Percentiles rank a stretch among this genome's conserved stretches.
Conservation (phyloP, 2,888 invertebrate species). For the Opisthograptis luteolata region DNA sequence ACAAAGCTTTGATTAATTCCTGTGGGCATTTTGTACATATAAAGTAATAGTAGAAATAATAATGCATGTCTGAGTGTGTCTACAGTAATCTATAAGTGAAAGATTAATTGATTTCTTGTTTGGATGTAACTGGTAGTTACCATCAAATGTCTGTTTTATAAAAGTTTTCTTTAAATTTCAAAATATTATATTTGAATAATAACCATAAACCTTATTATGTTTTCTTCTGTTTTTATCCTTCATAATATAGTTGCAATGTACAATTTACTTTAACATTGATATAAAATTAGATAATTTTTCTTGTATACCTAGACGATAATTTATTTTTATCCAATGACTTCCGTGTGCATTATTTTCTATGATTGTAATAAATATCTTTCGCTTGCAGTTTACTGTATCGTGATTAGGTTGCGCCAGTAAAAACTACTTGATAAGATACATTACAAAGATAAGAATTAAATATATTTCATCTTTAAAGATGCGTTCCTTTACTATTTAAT, state of each 20-base stretch:
- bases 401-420: conserved; percentile 65
- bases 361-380: background rate
- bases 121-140: no score
- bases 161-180: background rate
- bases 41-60: conserved; percentile 1
- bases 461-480: conserved; percentile 43
- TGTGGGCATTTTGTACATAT: conserved; percentile 10
- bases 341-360: background rate
- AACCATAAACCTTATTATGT: conserved; percentile 10
- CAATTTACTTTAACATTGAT: no score
- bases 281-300: no score
- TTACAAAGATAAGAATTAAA: conserved; percentile 43
- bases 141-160: no score
- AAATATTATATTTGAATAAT: background rate
- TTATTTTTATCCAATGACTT: no score
- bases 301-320: no score
- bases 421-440: conserved; percentile 44
- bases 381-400: conserved; percentile 24
- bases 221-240: background rate
- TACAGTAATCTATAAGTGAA: conserved; percentile 20
- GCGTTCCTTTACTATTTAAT: conserved; percentile 48
- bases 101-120: no score
- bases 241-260: no score
- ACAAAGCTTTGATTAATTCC: conserved; percentile 8
- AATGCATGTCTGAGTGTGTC: conserved; percentile 13